Base-by-base conservation (phyloP, 2,888 invertebrate species). In the Mechanitis mazaeus region DNA sequence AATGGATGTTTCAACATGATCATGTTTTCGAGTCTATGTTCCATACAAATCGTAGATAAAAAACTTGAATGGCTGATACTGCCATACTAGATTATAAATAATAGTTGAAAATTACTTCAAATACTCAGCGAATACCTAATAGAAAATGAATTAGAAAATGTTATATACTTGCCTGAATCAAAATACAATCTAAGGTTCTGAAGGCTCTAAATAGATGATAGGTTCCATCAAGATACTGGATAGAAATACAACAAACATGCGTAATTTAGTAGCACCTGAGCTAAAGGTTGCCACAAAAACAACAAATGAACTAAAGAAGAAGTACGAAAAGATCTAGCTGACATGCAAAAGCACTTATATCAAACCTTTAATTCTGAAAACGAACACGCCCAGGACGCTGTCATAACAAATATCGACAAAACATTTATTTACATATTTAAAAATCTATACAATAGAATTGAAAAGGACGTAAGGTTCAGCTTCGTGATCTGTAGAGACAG, bases 341-440 rank as follows among this genome's bases (percentile, higher is more conserved):
- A 54, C 58, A 58, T 58, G 58, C 58, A 54, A 42, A 57, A 58
- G 58, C 58, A 45, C 31, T 58, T 58, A 45, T 45, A 33, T 45
- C 31, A 58, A 45, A 54, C 38, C 47, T 42, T 42, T n/a, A 54
- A n/a, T 45, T n/a, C 31, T 54, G 35, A 54, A 45, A 45, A 33
- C 31, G 12, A 58, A 20, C 33, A 33, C 45, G 50, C 31, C 50
- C 50, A 50, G 50, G 50, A 50, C 31, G n/a, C 50, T 50, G 50
- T 50, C 31, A 50, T 50, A 50, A 50, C 50, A 50, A 50, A 50
- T 50, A 50, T 28, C 50, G 50, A 31, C 50, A 50, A 47, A 50
- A 50, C 50, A 50, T 50, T 50, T 50, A 50, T 50, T 50, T 50
- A 50, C 11, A 50, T 50, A 28, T 50, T 50, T 42, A 9, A 50